Evolutionary conservation across 2,797 vertebrate species (phyloP), one percentile per base, ranked within the genome.

Genomic region (Falco naumanni): DNA sequence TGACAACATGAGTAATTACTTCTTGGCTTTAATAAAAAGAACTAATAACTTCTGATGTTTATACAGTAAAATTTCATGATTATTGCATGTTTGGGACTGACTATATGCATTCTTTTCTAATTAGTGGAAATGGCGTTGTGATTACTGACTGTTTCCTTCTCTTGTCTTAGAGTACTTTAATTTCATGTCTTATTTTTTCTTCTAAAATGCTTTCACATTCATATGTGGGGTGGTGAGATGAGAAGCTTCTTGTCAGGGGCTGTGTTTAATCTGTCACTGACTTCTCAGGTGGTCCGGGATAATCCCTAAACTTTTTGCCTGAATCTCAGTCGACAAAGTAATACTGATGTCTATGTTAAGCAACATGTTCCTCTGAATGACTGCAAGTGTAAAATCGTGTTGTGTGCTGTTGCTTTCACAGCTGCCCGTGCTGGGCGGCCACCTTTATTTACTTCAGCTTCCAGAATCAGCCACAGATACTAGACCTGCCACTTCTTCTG

Each of bases 101-200:
- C 71, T 93, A 5, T 84, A 71, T 75, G 48, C 71, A 81, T 89
- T 96, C 63, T 92, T 94, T 94, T 87, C 90, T 89, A 80, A 92
- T 94, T 94, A 93, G 84, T 83, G 54, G 33, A 89, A 89, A 65
- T 71, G 68, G 47, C 13, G 5, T 47, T 91, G 61, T 87, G 41
- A 80, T 94, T 84, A 21, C 33, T 69, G 34, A 39, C 54, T 89
- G 17, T 78, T 94, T 93, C 41, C 50, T 77, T 91, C 39, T 93
- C 61, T 51, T 91, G 65, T 51, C 41, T 82, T 54, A 60, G 45
- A 74, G 29, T 68, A 41, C 56, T 80, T 78, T 47, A 81, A 72
- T 88, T 72, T 77, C 8, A 9, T 74, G 47, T 50, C 26, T 53
- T 86, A 24, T 50, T 94, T 91, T 26, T 83, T 91, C 29, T 80